Conservation (phyloP, 2,888 invertebrate genomes). For the Drosophila meridiana region DNA sequence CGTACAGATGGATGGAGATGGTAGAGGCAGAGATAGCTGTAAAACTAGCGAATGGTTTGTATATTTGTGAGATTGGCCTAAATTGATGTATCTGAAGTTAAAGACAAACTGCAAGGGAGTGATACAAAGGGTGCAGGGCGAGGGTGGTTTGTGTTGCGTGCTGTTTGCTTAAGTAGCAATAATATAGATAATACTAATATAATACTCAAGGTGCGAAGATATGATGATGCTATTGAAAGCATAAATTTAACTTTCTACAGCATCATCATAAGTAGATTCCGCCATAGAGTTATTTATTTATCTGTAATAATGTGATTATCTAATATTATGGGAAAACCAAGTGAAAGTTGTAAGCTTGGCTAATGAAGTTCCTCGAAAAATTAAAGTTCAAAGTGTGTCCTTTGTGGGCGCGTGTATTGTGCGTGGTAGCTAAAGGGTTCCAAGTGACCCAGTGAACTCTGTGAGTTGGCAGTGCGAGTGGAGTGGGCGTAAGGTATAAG, state of each 20-base stretch:
- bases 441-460: slow-evolving; percentile 1
- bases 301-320: neutral
- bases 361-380: slow-evolving; percentile 1
- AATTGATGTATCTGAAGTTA: slow-evolving; percentile 55
- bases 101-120: neutral
- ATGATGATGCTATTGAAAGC: neutral
- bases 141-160: neutral
- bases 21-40: too few species aligned
- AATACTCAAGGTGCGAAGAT: neutral
- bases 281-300: neutral
- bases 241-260: neutral
- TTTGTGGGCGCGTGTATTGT: neutral
- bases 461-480: neutral
- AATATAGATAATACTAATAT: slow-evolving; percentile 21
- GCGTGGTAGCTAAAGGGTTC: neutral
- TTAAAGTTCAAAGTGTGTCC: neutral
- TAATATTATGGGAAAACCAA: neutral
- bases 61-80: slow-evolving; percentile 16
- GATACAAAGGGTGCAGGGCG: neutral
- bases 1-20: too few species aligned
- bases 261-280: neutral
- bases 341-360: neutral
- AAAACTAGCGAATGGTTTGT: slow-evolving; percentile 7
- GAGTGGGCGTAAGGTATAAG: neutral
- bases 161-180: neutral